phyloP scores from a whole-genome alignment of 2,797 vertebrate genomes.

The Eurystomus glaucurus region DNA sequence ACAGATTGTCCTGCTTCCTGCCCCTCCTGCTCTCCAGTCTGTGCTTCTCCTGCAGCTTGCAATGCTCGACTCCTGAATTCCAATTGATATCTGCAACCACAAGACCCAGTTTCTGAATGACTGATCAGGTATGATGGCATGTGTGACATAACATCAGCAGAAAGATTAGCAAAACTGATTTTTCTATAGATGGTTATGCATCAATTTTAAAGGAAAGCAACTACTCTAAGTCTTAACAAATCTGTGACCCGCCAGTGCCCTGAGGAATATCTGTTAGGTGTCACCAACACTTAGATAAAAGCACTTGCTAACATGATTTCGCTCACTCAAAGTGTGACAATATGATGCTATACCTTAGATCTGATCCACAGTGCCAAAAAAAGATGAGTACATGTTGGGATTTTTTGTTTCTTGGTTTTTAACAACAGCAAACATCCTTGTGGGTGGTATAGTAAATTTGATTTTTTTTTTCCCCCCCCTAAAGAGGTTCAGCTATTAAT shows the following conservation, averaged over 20 bases:
- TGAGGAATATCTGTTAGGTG: conserved; percentile 18
- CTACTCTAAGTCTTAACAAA: neutral
- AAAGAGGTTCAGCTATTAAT: neutral
- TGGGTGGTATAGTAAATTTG: conserved; percentile 31
- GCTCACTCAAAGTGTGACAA: neutral
- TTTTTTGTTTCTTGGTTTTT: neutral
- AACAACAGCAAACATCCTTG: conserved; percentile 11
- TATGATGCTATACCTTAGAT: conserved; percentile 4
- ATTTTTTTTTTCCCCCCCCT: neutral
- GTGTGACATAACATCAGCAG: neutral
- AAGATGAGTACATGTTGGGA: neutral
- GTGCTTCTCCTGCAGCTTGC: neutral
- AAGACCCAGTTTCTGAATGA: neutral
- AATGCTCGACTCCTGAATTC: neutral
- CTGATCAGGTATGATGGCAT: rapidly evolving
- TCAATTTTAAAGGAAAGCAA: neutral
- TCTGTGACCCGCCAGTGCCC: conserved; percentile 3
- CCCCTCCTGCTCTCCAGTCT: neutral
- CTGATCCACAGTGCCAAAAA: neutral
- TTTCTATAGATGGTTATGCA: neutral
- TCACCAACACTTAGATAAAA: conserved; percentile 13
- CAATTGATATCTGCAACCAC: neutral
- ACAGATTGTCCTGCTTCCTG: neutral
- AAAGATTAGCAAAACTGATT: neutral
- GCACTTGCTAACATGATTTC: neutral